phyloP scores from a whole-genome alignment of 2,888 invertebrate genomes.

The Neoaliturus tenellus region DNA sequence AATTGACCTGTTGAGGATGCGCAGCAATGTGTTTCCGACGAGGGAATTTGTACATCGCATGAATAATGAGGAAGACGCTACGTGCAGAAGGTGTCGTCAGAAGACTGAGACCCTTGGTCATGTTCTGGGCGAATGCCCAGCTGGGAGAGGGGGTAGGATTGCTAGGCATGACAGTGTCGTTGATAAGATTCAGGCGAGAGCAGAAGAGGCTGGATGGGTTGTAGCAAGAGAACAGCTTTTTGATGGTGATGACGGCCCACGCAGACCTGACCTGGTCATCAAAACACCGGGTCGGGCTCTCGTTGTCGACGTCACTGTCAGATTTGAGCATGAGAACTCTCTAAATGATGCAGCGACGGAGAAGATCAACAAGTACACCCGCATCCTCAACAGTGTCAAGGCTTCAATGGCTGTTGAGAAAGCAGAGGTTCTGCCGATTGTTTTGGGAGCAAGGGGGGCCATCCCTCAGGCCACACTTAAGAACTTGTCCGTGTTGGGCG shows the following conservation, averaged over 20 bases:
- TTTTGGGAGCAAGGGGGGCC: slow-evolving; percentile 45
- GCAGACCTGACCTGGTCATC: slow-evolving; percentile 57
- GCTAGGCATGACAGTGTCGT: slow-evolving; percentile 53
- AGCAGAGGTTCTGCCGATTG: slow-evolving; percentile 29
- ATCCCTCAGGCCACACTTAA: no score
- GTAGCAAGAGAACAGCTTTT: slow-evolving; percentile 50
- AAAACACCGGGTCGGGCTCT: no score
- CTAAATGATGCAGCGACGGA: background rate
- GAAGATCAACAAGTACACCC: slow-evolving; percentile 39
- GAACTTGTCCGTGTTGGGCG: no score
- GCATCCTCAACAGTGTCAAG: background rate
- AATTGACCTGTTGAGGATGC: slow-evolving; percentile 53
- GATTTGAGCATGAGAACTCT: slow-evolving; percentile 21
- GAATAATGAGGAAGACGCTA: background rate
- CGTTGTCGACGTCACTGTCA: no score
- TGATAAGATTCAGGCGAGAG: background rate
- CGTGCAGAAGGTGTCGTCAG: slow-evolving; percentile 20
- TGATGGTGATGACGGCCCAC: background rate
- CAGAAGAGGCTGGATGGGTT: background rate
- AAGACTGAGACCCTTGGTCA: slow-evolving; percentile 45
- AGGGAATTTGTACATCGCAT: background rate
- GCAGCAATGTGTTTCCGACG: slow-evolving; percentile 59
- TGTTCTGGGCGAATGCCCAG: slow-evolving; percentile 39
- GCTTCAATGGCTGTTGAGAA: background rate
- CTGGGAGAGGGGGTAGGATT: slow-evolving; percentile 14